Evolutionary conservation across 2,888 invertebrate species (phyloP), one percentile per base, ranked within the genome.

Genomic region (Nomada goodeniana): DNA sequence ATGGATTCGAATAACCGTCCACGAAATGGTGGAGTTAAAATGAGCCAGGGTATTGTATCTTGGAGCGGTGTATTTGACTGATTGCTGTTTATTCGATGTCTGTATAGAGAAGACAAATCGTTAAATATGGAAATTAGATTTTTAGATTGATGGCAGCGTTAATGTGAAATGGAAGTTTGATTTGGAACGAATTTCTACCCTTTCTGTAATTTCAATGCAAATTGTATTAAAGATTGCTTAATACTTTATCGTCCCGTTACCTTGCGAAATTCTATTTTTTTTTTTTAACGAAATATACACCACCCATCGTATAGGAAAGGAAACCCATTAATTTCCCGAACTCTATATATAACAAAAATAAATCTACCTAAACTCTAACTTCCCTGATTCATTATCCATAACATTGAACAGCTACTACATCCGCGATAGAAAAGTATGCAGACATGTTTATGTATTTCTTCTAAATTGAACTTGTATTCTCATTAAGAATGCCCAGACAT

Each of bases 311-410:
- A 36, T 36, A 36, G 36, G 36, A 36, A 36, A 7, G 36, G 36
- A 36, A 36, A 36, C 10, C 18, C 26, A 18, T 64, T 26, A 53
- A 3, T 36, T 67, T 29, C 15, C 29, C 20, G 36, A 50, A 36
- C 50, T 70, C 59, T 70, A 7, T 10, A 60, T 60, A 15, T 26
- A n/a, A 36, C 47, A 26, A 26, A 44, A 69, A 47, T 59, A 23
- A 9, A 59, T 69, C 26, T 65, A 26, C 50, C 52, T 50, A 52
- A 70, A 70, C 36, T 36, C 9, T 3, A 15, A 20, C 1, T 3
- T 15, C 2, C 2, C 15, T 9, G 36, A 29, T 65, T 65, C 29
- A 52, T 50, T 26, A 5, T 13, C 36, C 42, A 61, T 44, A 15
- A 15, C 15, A 15, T 15, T 18, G 10, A 53, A 3, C 18, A 2